Base-by-base conservation (phyloP, 2,888 invertebrate genomes). In the Phrixothrix hirtus region DNA sequence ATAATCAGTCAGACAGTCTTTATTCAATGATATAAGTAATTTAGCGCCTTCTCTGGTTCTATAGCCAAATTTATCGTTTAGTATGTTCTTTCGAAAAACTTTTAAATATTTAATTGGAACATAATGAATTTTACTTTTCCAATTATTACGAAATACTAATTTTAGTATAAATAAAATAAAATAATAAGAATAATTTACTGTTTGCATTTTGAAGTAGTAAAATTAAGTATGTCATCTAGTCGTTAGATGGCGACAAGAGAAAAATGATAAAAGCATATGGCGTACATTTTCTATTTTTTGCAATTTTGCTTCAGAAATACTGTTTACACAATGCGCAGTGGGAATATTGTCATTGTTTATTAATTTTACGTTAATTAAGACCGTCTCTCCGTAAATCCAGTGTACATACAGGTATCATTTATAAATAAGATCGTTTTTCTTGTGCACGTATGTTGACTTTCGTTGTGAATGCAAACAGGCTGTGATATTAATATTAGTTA, bases 381-480 rank as follows among this genome's bases (percentile, higher is more conserved):
- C 41, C 36, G 36, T 44, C 35, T 13, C 43, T 26, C 46, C 55
- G 46, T 48, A 47, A 59, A 43, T 49, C 44, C 54, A 50, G 55
- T 62, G 62, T 60, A 62, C 47, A 59, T 58, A 55, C 50, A 55
- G 56, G 48, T 54, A 55, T 59, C 56, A 52, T 53, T 58, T 55
- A 56, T 55, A 57, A 55, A 51, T 48, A 34, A 57, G 55, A 51
- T 41, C 42, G 49, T 53, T 51, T 51, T 51, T 46, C 61, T 56
- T 65, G 63, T 61, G 61, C 78, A 61, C 62, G 65, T 66, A 62
- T 79, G 79, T 80, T 79, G 75, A 78, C 77, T 57, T 79, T 77
- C 78, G 79, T 78, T 79, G 79, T 75, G 71, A 71, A 78, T 79
- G 79, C 46, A 80, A 80, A 79, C 79, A 79, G 79, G 81, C 81